phyloP scores from a whole-genome alignment of 2,113 vertebrate species.

The Ptilorrhoa leucosticta region DNA sequence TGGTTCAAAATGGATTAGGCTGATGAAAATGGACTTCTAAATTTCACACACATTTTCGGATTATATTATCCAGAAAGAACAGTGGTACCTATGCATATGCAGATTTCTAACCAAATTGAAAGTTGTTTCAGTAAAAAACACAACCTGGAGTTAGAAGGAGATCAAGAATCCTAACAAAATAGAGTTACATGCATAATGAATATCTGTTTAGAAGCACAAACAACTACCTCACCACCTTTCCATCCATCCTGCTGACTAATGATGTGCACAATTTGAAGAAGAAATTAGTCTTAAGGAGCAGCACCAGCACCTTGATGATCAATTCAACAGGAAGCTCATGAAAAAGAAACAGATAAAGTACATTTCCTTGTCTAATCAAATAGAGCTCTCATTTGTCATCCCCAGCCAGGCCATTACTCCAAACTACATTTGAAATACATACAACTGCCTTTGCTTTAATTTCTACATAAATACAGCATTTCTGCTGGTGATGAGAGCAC shows the following conservation, averaged over 20 bases:
- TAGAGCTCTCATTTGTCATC: not conserved
- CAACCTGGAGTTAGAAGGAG: not conserved
- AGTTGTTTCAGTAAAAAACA: not conserved
- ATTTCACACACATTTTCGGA: not conserved
- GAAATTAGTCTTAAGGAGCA: constrained; percentile 22
- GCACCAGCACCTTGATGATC: constrained; percentile 15
- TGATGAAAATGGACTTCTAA: not conserved
- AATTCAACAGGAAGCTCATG: not conserved
- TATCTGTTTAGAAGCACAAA: constrained; percentile 26
- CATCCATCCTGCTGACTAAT: constrained; percentile 34
- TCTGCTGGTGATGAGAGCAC: not conserved
- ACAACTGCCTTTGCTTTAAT: not conserved
- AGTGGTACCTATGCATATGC: not conserved
- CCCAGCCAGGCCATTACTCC: not conserved
- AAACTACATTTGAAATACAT: not conserved
- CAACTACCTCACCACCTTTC: constrained; percentile 14
- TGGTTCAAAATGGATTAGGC: not conserved
- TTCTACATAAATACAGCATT: not conserved
- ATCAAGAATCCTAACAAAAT: not conserved
- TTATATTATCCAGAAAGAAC: not conserved
- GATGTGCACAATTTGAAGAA: not conserved
- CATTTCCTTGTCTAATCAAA: not conserved
- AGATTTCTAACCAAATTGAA: not conserved
- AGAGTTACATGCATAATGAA: not conserved
- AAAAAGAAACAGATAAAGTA: not conserved